phyloP scores from a whole-genome alignment of 2,888 invertebrate genomes.

The Pterostichus madidus region DNA sequence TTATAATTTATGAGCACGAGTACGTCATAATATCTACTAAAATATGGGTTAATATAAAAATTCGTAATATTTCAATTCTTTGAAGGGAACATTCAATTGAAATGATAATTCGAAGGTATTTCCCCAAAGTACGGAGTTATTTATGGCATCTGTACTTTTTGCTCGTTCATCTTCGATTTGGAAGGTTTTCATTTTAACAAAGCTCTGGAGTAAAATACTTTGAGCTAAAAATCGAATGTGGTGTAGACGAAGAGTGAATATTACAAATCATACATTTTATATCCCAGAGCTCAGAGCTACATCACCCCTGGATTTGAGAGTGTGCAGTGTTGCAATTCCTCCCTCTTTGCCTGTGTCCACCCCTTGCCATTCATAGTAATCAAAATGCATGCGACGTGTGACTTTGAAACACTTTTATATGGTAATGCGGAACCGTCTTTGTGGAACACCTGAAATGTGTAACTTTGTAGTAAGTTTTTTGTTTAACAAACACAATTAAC shows the following conservation, averaged over 20 bases:
- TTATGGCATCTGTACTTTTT: neutral
- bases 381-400: constrained; percentile 57
- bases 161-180: constrained; percentile 12
- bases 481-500: constrained; percentile 54
- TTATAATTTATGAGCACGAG: no score
- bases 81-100: neutral
- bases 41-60: no score
- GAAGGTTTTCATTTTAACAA: constrained; percentile 22
- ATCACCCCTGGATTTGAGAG: constrained; percentile 3
- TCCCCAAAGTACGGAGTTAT: neutral
- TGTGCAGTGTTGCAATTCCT: constrained; percentile 11
- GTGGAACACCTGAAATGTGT: constrained; percentile 49
- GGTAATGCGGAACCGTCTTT: constrained; percentile 44
- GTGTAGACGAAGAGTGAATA: constrained; percentile 15
- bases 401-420: constrained; percentile 60
- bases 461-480: constrained; percentile 57
- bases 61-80: no score
- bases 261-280: constrained; percentile 47
- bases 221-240: constrained; percentile 22
- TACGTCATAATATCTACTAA: no score
- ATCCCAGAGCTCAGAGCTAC: constrained; percentile 22
- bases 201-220: constrained; percentile 10
- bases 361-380: neutral
- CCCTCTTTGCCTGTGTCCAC: neutral
- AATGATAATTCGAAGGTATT: neutral